Conservation (phyloP, 92 coral and sea anemone genomes). For the Siderastrea radians region DNA sequence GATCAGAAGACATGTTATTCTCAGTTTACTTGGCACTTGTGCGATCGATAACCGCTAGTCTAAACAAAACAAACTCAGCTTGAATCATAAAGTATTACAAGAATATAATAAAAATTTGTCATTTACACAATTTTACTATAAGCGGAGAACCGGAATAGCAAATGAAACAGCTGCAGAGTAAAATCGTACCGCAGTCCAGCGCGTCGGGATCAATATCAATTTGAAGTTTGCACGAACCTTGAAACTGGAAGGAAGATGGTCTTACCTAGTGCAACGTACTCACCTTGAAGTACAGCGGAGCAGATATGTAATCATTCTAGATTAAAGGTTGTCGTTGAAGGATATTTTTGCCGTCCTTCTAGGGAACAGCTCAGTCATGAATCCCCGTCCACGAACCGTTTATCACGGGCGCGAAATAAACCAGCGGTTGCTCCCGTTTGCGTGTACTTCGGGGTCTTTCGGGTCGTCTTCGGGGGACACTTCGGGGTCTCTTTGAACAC, state of each 20-base stretch:
- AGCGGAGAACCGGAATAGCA: conserved; percentile 3
- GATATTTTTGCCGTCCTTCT: neutral
- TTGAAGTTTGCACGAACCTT: neutral
- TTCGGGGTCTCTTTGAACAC: no score
- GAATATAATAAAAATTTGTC: neutral
- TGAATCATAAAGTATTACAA: neutral
- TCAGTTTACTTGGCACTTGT: neutral
- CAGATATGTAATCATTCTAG: neutral
- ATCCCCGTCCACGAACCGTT: neutral
- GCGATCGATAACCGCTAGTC: neutral
- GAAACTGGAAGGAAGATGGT: neutral
- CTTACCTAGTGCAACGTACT: conserved; percentile 7
- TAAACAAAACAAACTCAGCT: conserved; percentile 14
- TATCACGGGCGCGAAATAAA: neutral
- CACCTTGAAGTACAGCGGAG: neutral
- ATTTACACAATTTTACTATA: neutral
- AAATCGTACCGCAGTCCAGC: conserved; percentile 6
- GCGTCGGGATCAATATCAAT: conserved; percentile 10
- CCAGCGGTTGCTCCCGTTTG: conserved; percentile 1
- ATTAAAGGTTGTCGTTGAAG: neutral
- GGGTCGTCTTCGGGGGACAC: no score
- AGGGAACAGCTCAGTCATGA: neutral
- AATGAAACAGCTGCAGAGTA: conserved; percentile 34
- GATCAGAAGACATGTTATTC: conserved; percentile 59
- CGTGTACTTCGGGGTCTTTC: no score